Evolutionary conservation across 2,797 vertebrate genomes (phyloP), one percentile per base, ranked within the genome.

Genomic region (Sus cebifrons): DNA sequence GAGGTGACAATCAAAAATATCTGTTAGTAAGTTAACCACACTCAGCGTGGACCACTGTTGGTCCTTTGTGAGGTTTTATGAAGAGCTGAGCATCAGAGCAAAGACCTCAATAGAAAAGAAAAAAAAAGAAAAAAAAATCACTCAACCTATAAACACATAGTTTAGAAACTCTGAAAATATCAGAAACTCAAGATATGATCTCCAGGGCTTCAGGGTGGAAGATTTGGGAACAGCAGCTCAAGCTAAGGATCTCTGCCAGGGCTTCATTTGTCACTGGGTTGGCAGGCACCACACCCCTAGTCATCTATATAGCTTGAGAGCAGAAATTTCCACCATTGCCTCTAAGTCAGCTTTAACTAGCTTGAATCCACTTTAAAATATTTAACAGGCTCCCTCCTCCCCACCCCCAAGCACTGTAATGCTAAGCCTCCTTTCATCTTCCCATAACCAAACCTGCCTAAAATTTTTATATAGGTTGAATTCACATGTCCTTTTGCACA

Each of bases 351-450:
- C 60, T 94, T 92, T 78, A 60, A 75, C 94, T 70, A n/a, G 44
- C 68, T 85, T 75, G 84, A 88, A 90, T 79, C 89, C 88, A 95
- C 83, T 91, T 86, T 92, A 86, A 96, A 97, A 97, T 96, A 98
- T 96, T 97, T 94, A 97, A 94, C 60, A 91, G 91, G 58, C 68
- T 89, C 58, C 78, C 74, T 93, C 81, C 70, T 94, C 86, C 92
- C 40, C 88, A 71, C 32, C n/a, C n/a, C n/a, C 11, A 81, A 81
- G 89, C 44, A 44, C 74, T 0, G 16, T 25, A 77, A 77, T 54
- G 14, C 94, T 74, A 56, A 97, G 92, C n/a, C 56, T 89, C 54
- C 32, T 87, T 94, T 94, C 89, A 60, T 93, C 90, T 62, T n/a
- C 70, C 71, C 84, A 49, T 62, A 86, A 92, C 86, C 89, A 77